phyloP scores from a whole-genome alignment of 2,888 invertebrate genomes.

The Chesias legatella region DNA sequence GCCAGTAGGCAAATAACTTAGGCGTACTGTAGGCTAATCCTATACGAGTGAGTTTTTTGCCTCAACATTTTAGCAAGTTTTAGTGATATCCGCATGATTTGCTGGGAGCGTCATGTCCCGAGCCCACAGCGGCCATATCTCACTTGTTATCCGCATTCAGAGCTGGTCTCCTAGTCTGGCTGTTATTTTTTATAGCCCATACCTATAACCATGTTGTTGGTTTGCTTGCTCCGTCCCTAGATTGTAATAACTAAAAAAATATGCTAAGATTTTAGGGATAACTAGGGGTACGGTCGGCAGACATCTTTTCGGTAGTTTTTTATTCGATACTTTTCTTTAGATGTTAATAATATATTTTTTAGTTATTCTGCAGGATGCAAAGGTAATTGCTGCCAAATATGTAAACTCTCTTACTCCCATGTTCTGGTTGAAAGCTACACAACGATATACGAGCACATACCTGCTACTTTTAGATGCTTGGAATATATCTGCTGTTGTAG shows the following conservation, averaged over 20 bases:
- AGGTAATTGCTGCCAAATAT: too few species aligned
- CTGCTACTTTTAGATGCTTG: too few species aligned
- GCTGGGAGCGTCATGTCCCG: constrained; percentile 10
- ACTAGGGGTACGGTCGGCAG: constrained; percentile 44
- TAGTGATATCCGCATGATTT: constrained; percentile 10
- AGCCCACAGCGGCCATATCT: constrained; percentile 5
- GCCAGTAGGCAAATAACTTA: neutral
- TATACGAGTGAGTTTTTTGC: constrained; percentile 8
- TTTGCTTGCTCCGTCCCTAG: constrained; percentile 32
- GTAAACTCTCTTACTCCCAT: too few species aligned
- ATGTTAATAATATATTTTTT: too few species aligned
- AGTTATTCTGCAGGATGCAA: too few species aligned
- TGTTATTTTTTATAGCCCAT: constrained; percentile 55
- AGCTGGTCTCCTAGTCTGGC: constrained; percentile 25
- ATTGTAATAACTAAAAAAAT: constrained; percentile 59
- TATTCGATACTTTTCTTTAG: constrained; percentile 1
- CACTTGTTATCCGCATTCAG: constrained; percentile 10
- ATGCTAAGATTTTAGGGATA: constrained; percentile 50
- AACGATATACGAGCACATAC: too few species aligned
- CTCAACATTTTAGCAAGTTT: constrained; percentile 1
- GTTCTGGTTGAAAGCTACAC: too few species aligned
- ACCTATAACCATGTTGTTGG: constrained; percentile 50
- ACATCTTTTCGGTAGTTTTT: constrained; percentile 12
- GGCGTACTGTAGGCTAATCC: constrained; percentile 3
- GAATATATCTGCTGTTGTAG: too few species aligned